These are phyloP conservation scores for Drosophila falleni DNA, from an alignment of 2,888 invertebrate species.

Conservation along the genomic window DNA sequence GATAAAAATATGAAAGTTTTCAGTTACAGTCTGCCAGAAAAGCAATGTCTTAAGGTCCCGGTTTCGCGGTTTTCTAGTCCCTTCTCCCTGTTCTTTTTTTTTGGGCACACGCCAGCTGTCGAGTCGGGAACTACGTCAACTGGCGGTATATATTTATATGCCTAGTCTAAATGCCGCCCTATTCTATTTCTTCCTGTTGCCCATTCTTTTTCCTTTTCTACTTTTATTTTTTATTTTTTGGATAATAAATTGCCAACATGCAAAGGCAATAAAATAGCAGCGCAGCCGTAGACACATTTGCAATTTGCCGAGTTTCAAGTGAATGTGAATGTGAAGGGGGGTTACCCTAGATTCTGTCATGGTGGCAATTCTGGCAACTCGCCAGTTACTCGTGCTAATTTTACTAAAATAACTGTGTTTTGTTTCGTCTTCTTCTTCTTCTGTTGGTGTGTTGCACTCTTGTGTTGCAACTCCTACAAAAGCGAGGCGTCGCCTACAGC, in stretches of 20 bases:
- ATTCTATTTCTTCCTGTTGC: conserved; percentile 36
- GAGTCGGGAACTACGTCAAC: conserved; percentile 43
- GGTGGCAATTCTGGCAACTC: conserved; percentile 62
- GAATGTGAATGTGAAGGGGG: background rate
- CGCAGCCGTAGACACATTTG: conserved; percentile 69
- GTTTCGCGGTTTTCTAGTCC: conserved; percentile 20
- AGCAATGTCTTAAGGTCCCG: conserved; percentile 41
- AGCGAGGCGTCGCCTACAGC: conserved; percentile 59
- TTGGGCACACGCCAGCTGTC: conserved; percentile 76
- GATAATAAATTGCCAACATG: conserved; percentile 74
- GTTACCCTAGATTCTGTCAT: conserved; percentile 72
- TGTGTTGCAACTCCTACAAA: conserved; percentile 57
- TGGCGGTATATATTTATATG: conserved; percentile 23
- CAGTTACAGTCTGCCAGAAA: background rate
- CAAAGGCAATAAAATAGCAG: conserved; percentile 76
- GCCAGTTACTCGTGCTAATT: conserved; percentile 68
- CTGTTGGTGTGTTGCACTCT: conserved; percentile 16
- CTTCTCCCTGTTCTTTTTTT: conserved; percentile 16
- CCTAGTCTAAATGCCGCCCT: conserved; percentile 29
- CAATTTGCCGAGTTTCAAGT: conserved; percentile 56
- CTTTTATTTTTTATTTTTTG: conserved; percentile 35
- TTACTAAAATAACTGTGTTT: conserved; percentile 69
- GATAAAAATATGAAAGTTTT: conserved; percentile 5
- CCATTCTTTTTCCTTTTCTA: conserved; percentile 4
- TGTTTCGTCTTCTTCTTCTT: background rate